A percentile compares a stretch with the other conserved stretches of the same genome.
Conservation (phyloP, 2,113 vertebrate species). For the Muntiacus reevesi region DNA sequence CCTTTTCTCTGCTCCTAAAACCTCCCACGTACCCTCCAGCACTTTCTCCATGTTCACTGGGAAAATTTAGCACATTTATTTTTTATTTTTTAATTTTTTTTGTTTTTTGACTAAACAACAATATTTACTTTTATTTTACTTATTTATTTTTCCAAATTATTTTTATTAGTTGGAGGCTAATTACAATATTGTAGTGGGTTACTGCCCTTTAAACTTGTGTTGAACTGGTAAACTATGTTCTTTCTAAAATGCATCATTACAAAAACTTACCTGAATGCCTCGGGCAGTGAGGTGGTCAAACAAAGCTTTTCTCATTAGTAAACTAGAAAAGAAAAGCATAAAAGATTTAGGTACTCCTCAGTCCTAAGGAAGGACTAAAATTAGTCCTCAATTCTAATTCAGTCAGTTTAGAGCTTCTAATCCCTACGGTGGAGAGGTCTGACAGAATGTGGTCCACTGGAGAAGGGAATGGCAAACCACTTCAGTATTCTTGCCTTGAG, state of each 20-base stretch:
- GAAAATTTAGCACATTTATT: neutral
- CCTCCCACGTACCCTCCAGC: neutral
- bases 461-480: too few species aligned
- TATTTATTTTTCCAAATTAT: too few species aligned
- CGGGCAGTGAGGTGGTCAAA: slow-evolving; percentile 95
- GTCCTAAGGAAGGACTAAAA: neutral
- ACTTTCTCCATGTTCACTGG: neutral
- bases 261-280: slow-evolving; percentile 92
- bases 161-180: too few species aligned
- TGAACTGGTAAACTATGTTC: neutral
- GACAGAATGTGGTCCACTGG: too few species aligned
- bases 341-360: slow-evolving; percentile 29
- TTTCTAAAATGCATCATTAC: neutral
- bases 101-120: too few species aligned
- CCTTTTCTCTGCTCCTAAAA: neutral
- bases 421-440: neutral
- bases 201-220: neutral
- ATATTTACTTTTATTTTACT: too few species aligned
- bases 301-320: slow-evolving; percentile 95
- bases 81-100: too few species aligned
- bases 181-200: too few species aligned
- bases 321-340: slow-evolving; percentile 80
- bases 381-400: neutral
- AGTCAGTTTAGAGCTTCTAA: neutral
- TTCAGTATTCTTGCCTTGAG: too few species aligned